These are phyloP conservation scores for Halocynthia aurantium DNA, from an alignment of 23 tunicate species.

Conservation along the genomic window DNA sequence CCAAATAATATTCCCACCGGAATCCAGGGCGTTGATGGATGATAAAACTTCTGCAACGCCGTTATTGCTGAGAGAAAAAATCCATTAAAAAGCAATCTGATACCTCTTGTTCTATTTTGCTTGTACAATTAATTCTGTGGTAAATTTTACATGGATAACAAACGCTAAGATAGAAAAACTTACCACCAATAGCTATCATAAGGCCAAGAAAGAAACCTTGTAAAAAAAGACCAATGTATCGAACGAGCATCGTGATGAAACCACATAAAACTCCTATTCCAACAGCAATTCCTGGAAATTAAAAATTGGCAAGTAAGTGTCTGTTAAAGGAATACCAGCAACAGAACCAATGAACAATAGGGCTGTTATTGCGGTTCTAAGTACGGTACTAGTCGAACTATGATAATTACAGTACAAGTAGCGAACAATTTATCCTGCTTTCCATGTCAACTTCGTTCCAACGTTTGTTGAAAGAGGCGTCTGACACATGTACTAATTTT, in stretches of 20 bases:
- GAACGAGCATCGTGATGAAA: constrained; percentile 76
- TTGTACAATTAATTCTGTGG: no score
- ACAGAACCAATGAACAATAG: no score
- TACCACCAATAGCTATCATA: constrained; percentile 80
- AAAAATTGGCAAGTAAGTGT: background rate
- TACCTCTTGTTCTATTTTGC: no score
- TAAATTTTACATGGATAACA: background rate
- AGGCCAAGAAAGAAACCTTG: constrained; percentile 92
- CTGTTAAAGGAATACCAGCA: no score
- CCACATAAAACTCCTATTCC: constrained; percentile 86
- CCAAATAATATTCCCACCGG: constrained; percentile 76
- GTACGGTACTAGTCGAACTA: no score
- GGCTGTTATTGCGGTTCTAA: no score
- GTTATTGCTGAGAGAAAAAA: constrained; percentile 45
- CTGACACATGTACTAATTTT: no score
- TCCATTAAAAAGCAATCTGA: no score
- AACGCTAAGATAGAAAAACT: constrained; percentile 7
- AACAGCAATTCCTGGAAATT: constrained; percentile 63
- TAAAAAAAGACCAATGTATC: constrained; percentile 78
- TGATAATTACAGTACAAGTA: no score
- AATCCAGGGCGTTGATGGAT: constrained; percentile 89
- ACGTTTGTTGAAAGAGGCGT: no score
- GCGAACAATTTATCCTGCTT: no score
- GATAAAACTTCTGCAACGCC: constrained; percentile 58
- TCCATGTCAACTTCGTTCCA: no score